These are phyloP conservation scores for Manduca sexta DNA, from an alignment of 1,140 invertebrate genomes.

Conservation along the genomic window DNA sequence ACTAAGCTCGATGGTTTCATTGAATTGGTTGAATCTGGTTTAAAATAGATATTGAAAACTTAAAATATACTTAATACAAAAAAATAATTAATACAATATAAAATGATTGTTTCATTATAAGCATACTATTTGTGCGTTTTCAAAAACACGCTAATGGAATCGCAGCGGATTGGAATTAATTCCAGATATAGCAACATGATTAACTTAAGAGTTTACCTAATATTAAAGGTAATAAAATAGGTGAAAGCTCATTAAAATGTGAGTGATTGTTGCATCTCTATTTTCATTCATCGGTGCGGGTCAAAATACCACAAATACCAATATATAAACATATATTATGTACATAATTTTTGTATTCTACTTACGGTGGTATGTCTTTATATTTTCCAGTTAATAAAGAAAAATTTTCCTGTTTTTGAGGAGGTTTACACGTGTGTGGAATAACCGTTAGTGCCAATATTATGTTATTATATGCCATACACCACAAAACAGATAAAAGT, in stretches of 20 bases:
- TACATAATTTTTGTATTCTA: constrained; percentile 1
- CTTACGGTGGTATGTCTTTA: constrained; percentile 46
- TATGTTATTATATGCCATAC: constrained; percentile 40
- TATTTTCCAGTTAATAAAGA: constrained; percentile 40
- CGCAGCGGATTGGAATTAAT: too few species aligned
- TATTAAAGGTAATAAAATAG: too few species aligned
- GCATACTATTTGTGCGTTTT: too few species aligned
- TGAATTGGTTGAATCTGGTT: constrained; percentile 12
- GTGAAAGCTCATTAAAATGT: not conserved
- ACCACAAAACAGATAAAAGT: constrained; percentile 30
- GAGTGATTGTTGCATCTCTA: too few species aligned
- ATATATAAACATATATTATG: not conserved
- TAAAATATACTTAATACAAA: constrained; percentile 3
- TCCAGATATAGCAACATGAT: too few species aligned
- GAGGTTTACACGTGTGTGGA: constrained; percentile 41
- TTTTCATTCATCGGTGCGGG: too few species aligned
- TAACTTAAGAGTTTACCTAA: too few species aligned
- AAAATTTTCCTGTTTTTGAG: constrained; percentile 31
- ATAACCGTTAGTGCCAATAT: constrained; percentile 35
- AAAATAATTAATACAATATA: too few species aligned
- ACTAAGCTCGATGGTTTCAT: constrained; percentile 15
- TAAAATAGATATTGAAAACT: too few species aligned
- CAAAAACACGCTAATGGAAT: too few species aligned
- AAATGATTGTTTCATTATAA: too few species aligned
- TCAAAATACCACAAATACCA: too few species aligned